Evolutionary conservation across 2,113 vertebrate species (phyloP).

Genomic region (Oncorhynchus keta): DNA sequence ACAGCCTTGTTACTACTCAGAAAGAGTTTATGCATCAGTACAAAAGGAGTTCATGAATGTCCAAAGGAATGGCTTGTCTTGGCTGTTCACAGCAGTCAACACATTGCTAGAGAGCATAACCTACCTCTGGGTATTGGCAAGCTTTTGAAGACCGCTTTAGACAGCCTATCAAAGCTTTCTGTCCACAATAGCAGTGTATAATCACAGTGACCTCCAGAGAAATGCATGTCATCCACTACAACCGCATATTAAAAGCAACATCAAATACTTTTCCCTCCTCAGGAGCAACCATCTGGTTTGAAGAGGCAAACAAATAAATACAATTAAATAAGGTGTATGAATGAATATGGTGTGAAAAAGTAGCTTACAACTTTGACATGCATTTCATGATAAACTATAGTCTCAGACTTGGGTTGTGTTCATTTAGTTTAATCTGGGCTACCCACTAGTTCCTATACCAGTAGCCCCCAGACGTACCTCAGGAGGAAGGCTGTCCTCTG

Average conservation of each 20-base stretch:
- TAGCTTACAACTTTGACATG: too few species aligned
- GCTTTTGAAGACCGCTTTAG: not conserved
- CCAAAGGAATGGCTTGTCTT: too few species aligned
- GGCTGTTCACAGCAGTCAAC: too few species aligned
- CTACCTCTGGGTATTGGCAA: not conserved
- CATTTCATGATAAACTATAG: too few species aligned
- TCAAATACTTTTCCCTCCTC: constrained; percentile 38
- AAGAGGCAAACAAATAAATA: too few species aligned
- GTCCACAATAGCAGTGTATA: not conserved
- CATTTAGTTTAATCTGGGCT: too few species aligned
- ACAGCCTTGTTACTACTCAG: not conserved
- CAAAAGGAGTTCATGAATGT: too few species aligned
- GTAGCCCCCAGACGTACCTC: constrained; percentile 78
- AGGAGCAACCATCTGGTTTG: not conserved
- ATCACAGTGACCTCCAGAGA: not conserved
- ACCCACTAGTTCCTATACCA: not conserved
- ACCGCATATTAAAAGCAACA: not conserved
- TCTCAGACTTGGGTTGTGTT: too few species aligned
- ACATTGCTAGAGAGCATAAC: too few species aligned
- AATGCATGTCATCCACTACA: not conserved
- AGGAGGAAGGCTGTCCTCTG: constrained; percentile 91
- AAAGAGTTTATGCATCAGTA: too few species aligned
- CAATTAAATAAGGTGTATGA: too few species aligned
- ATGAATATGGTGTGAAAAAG: too few species aligned
- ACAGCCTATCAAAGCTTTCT: not conserved